Percentiles rank a stretch among this genome's conserved stretches.
Evolutionary conservation across 2,888 invertebrate species (phyloP).

Genomic region (Parnassius glacialis): DNA sequence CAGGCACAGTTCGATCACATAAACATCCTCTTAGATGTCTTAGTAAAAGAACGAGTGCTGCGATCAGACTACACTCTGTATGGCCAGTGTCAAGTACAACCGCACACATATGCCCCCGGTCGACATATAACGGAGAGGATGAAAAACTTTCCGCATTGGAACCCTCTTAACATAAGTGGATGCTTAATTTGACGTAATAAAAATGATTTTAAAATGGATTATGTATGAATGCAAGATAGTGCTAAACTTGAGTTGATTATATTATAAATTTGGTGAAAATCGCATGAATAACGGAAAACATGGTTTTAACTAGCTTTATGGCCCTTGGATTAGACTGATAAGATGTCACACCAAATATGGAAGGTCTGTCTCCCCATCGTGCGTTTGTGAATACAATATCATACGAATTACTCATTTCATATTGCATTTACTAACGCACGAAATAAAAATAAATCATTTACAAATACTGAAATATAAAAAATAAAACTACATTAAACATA

Average conservation of each 20-base stretch:
- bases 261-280: too few relatives aligned
- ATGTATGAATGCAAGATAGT: not conserved
- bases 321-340: conserved; percentile 2
- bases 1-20: conserved; percentile 53
- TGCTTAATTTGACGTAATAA: conserved; percentile 37
- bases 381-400: not conserved
- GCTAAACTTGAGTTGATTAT: too few relatives aligned
- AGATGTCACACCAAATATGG: not conserved
- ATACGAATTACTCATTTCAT: too few relatives aligned
- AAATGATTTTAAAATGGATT: not conserved
- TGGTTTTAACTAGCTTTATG: not conserved
- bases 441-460: too few relatives aligned
- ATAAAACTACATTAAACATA: too few relatives aligned
- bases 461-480: too few relatives aligned
- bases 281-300: not conserved
- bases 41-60: conserved; percentile 47
- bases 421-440: too few relatives aligned
- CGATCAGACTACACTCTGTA: conserved; percentile 46
- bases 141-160: conserved; percentile 51
- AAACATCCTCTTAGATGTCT: conserved; percentile 44
- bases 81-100: conserved; percentile 57
- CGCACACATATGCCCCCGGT: conserved; percentile 51
- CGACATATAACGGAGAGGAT: conserved; percentile 45
- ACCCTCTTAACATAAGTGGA: conserved; percentile 36
- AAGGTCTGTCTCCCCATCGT: not conserved